Evolutionary conservation across 2,113 vertebrate genomes (phyloP).

Genomic region (Notiomystis cincta): DNA sequence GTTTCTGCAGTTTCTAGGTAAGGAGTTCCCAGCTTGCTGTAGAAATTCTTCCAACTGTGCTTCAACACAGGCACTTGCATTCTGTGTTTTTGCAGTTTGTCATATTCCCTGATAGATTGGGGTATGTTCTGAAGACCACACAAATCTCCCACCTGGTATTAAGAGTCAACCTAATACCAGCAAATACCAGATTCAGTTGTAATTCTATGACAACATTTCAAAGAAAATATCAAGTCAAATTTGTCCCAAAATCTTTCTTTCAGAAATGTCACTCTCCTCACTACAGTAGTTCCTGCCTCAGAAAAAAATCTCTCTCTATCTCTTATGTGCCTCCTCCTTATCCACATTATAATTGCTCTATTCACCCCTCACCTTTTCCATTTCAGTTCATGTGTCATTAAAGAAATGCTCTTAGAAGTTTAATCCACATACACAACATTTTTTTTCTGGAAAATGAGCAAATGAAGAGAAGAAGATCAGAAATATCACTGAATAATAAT

Average conservation of each 20-base stretch:
- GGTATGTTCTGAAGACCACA: not conserved
- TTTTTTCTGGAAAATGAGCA: not conserved
- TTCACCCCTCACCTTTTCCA: not conserved
- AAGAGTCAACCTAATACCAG: not conserved
- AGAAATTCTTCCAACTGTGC: not conserved
- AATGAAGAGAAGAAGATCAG: not conserved
- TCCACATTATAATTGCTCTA: not conserved
- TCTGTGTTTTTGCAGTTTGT: not conserved
- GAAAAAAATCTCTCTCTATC: not conserved
- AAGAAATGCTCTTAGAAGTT: not conserved
- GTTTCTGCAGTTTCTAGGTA: not conserved
- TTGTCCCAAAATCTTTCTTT: not conserved
- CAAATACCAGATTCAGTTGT: not conserved
- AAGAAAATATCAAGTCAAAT: not conserved
- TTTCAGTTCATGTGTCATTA: not conserved
- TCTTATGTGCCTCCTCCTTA: not conserved
- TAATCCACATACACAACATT: not conserved
- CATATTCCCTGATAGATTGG: not conserved
- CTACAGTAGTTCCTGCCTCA: not conserved
- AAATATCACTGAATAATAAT: not conserved
- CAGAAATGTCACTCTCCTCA: not conserved
- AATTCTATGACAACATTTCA: not conserved
- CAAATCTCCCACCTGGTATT: not conserved
- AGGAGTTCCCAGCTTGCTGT: fast-evolving
- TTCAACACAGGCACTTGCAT: not conserved